Base-by-base conservation (phyloP, 2,888 invertebrate species). In the Koerneria pararmatus region DNA sequence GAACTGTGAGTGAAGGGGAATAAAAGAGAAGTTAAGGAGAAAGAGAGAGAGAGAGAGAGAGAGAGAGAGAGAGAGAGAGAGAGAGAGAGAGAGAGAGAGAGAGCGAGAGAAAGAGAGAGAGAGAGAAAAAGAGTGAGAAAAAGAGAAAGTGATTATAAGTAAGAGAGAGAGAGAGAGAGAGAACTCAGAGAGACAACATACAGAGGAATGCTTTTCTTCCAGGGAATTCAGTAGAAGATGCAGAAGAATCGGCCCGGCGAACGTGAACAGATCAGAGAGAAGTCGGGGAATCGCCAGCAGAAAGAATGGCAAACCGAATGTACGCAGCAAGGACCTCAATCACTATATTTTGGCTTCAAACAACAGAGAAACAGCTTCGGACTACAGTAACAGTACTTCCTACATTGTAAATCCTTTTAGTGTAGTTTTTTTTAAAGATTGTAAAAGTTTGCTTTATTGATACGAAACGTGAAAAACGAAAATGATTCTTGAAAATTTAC, bases 11-110 rank as follows among this genome's bases (percentile, higher is more conserved):
- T 19, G 15, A 59, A 35, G 19, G 15, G 19, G 19, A 60, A 3
- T n/a, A n/a, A n/a, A 95, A 83, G 90, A 91, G 84, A 94, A 95
- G 83, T 95, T 94, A 0, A 90, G 88, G 71, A 89, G 90, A 79
- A 90, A 90, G 63, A 95, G n/a, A 22, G 84, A 0, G 94, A 89
- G 62, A 89, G 90, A 82, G 89, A 84, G 77, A 91, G 81, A 8
- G 90, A 88, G 24, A 51, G 51, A 51, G n/a, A 51, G 19, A 51
- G n/a, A n/a, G n/a, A n/a, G n/a, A n/a, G n/a, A n/a, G n/a, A n/a
- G n/a, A n/a, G n/a, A n/a, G n/a, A n/a, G n/a, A n/a, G n/a, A n/a
- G n/a, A n/a, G n/a, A n/a, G n/a, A n/a, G n/a, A n/a, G n/a, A n/a
- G n/a, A n/a, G n/a, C n/a, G n/a, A n/a, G n/a, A n/a, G n/a, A n/a